Base-by-base conservation (phyloP, 2,888 invertebrate genomes). In the Pocota personata region DNA sequence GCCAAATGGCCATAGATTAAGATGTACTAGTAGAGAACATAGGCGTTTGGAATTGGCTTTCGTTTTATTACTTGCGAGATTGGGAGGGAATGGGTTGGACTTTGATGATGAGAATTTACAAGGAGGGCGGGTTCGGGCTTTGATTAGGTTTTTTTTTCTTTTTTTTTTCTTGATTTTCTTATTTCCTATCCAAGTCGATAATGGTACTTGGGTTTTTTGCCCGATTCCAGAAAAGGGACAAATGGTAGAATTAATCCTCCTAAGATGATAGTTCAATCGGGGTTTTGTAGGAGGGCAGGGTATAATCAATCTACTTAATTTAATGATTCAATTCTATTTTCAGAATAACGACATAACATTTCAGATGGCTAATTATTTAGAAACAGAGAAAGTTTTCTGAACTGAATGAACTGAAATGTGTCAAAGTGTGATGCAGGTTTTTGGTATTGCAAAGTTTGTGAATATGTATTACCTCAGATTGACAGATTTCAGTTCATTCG, bases 11-110 rank as follows among this genome's bases (percentile, higher is more conserved):
- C 55, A 82, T 86, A 82, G 86, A 86, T 86, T 86, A 86, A 82
- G 82, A 86, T 86, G 72, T 82, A 40, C 40, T 40, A 77, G 43
- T 66, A 64, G 27, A 67, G 50, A 66, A 86, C 82, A 60, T 80
- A 82, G 86, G 86, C 86, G 86, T 86, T 86, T 48, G 76, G 72
- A 86, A 86, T 86, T 86, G 86, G 86, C 82, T 86, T 82, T 77
- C 82, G 55, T 82, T 82, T 86, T 86, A 86, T 77, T 86, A 86
- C 86, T 82, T 72, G 58, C 76, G 55, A n/a, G n/a, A 82, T 86
- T 77, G 52, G 58, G 40, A 48, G 66, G 76, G 66, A 62, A 80
- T 80, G 76, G 82, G 72, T 72, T 71, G 76, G 71, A 46, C 76
- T 76, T 52, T 55, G 66, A 72, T 86, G 80, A 72, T 72, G 72